Base-by-base conservation (phyloP, 2,113 vertebrate genomes). In the Saimiri boliviensis region DNA sequence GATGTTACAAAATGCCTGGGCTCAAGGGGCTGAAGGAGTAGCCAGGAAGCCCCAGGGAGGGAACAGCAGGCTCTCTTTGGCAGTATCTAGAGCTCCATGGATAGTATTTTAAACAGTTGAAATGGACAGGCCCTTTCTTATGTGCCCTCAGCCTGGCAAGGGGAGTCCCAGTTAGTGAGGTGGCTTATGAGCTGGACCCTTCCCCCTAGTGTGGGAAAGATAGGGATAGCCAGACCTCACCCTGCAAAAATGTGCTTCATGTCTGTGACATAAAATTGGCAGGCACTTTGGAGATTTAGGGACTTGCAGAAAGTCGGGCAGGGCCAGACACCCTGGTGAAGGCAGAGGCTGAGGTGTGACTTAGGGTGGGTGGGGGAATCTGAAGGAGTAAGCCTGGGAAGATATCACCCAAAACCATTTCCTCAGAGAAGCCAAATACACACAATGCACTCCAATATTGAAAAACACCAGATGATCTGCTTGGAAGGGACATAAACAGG, bases 401-500 rank as follows among this genome's bases (percentile, higher is more conserved):
- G 68, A 19, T 79, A 66, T 47, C 74, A 35, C 68, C 66, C 77
- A 56, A 96, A 90, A 23, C 74, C 68, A 35, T 74, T 93, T 97
- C 42, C 58, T 94, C 35, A 30, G 71, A 93, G 66, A 93, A 91
- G 30, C 70, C 80, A 91, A 68, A 89, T 49, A 79, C 56, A 87
- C 93, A 97, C 85, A 93, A 40, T 80, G 80, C 45, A 14, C 76
- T 73, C 92, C 77, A n/a, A 94, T 95, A 96, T 94, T 97, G 96
- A 97, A 97, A 97, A 96, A 97, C 71, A 91, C 93, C 97, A 98
- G 96, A 98, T 63, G 58, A 96, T 97, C 95, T 94, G 70, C 80
- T 95, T 92, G 1, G 25, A 85, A 96, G 84, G 89, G 84, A 93
- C 79, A 87, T 96, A 97, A 98, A 97, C 90, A 93, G 88, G 90